Conservation (phyloP, 2,888 invertebrate species). For the Parnassius smintheus region DNA sequence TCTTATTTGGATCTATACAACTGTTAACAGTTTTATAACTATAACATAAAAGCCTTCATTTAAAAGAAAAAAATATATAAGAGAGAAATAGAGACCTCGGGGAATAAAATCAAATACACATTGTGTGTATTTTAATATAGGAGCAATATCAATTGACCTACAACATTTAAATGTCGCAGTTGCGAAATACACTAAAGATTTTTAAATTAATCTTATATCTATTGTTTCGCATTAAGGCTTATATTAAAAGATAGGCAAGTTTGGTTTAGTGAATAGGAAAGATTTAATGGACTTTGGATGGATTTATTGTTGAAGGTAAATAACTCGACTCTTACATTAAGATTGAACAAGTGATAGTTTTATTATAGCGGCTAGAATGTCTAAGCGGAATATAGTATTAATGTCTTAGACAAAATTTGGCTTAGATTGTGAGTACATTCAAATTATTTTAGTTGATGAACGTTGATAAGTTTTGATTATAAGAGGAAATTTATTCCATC, state of each 20-base stretch:
- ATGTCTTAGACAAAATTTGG: slow-evolving; percentile 14
- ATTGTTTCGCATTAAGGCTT: background rate
- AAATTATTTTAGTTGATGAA: no score
- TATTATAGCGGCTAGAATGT: slow-evolving; percentile 13
- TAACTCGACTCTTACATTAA: slow-evolving; percentile 12
- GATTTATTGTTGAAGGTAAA: slow-evolving; percentile 15
- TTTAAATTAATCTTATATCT: slow-evolving; percentile 1
- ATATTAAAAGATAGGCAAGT: slow-evolving; percentile 1
- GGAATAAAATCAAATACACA: no score
- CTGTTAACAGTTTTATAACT: no score
- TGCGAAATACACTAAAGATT: slow-evolving; percentile 1
- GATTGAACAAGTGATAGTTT: slow-evolving; percentile 5
- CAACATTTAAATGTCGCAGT: slow-evolving; percentile 5
- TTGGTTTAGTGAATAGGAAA: slow-evolving; percentile 3
- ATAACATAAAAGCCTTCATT: no score
- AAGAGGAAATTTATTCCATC: no score
- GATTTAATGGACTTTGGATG: slow-evolving; percentile 19
- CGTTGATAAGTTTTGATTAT: no score
- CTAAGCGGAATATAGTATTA: slow-evolving; percentile 6
- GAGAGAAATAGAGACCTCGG: no score
- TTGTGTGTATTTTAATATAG: background rate
- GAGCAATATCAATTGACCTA: slow-evolving; percentile 11
- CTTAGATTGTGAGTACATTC: no score
- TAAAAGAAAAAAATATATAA: no score
- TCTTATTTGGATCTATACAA: no score